phyloP scores from a whole-genome alignment of 2,888 invertebrate species.

The Tiphia femorata region DNA sequence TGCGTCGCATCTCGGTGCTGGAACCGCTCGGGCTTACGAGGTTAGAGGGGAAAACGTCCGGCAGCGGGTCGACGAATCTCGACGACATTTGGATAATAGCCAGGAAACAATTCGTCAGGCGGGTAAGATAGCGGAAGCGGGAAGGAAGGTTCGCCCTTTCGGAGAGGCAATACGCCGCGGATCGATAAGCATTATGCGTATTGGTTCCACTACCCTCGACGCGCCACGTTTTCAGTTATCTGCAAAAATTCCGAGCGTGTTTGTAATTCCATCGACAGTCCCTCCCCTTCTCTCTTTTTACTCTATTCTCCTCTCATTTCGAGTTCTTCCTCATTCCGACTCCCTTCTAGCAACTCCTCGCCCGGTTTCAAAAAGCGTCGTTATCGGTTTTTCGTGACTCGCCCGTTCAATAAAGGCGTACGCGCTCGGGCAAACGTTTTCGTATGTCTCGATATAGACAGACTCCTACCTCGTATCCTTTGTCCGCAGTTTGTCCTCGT shows the following conservation, averaged over 20 bases:
- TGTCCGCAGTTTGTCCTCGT: too few species aligned
- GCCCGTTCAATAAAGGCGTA: conserved; percentile 34
- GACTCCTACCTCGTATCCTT: conserved; percentile 29
- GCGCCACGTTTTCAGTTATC: conserved; percentile 24
- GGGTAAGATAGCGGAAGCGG: neutral
- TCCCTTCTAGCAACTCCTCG: neutral
- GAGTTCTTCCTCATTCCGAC: conserved; percentile 16
- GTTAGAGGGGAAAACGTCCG: neutral
- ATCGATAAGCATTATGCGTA: conserved; percentile 30
- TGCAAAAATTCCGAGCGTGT: conserved; percentile 18
- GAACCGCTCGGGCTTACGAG: neutral
- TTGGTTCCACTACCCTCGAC: conserved; percentile 3
- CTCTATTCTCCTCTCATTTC: neutral
- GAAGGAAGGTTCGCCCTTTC: conserved; percentile 6
- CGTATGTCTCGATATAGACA: conserved; percentile 16
- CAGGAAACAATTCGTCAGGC: conserved; percentile 12
- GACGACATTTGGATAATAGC: conserved; percentile 21
- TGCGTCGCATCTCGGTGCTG: too few species aligned
- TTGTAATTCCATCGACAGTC: neutral
- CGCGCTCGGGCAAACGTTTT: conserved; percentile 39
- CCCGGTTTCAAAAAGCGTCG: conserved; percentile 16
- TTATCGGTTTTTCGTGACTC: conserved; percentile 40
- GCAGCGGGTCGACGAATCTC: conserved; percentile 12
- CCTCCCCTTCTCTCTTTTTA: neutral
- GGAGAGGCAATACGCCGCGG: conserved; percentile 6